Evolutionary conservation across 2,113 vertebrate genomes (phyloP), one percentile per base, ranked within the genome.

Genomic region (Holacanthus passer): DNA sequence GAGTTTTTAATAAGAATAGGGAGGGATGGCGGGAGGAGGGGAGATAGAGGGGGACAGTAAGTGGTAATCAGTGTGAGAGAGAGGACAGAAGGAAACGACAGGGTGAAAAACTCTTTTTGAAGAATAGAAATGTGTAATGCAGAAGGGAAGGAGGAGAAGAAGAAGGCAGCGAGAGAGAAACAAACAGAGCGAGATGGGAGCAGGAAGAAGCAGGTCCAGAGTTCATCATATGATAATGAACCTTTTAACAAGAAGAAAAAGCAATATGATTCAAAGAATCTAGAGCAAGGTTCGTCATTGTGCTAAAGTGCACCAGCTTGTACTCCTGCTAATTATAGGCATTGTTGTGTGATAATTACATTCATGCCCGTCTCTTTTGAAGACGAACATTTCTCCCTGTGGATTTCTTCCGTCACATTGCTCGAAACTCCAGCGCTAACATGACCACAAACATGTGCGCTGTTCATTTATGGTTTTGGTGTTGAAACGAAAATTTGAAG

Each of bases 341-440:
- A 71, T 68, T 83, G 75, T 71, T 86, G 70, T 88, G 80, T 2
- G 68, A 79, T 87, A 90, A 92, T 92, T 85, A 78, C 65, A 87
- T 87, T 89, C 55, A 71, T 37, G 84, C 55, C 58, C 17, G 4
- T 77, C 56, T 85, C 76, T 80, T 90, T 73, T 88, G 73, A 83
- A 84, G 83, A 88, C 50, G 53, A 91, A 72, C 50, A 63, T 31
- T n/a, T 47, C 56, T 90, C 86, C 90, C 85, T 20, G 1, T 53
- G 86, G 88, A 88, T 39, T 69, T 67, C 58, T 71, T 41, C 64
- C 43, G 82, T 71, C 66, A 39, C 69, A 35, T 12, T 47, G 56
- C 67, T 71, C 69, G 55, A 29, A 50, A 52, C 64, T 62, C 59
- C 82, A 64, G 32, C 14, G 50, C 63, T 65, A 68, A 39, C 69